Percentiles rank a stretch among this genome's conserved stretches.
Conservation (phyloP, 2,797 vertebrate species). For the Darevskia mixta region DNA sequence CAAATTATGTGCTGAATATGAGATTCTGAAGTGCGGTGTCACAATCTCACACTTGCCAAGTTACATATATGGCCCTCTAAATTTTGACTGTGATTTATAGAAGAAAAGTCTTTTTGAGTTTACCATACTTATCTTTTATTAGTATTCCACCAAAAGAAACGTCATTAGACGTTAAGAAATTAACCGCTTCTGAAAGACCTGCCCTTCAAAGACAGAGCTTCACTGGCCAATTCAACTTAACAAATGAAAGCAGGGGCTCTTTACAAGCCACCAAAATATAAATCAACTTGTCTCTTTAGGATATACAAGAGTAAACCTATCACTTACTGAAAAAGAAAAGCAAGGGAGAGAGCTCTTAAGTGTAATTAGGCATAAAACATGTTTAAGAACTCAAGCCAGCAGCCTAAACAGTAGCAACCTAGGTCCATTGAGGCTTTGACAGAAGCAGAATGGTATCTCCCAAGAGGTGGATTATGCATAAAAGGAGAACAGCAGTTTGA, state of each 20-base stretch:
- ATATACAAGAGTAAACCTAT: not conserved
- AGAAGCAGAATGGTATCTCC: constrained; percentile 3
- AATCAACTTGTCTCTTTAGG: not conserved
- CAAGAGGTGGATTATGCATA: not conserved
- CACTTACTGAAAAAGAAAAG: not conserved
- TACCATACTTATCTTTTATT: not conserved
- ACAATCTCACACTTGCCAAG: not conserved
- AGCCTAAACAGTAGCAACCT: not conserved
- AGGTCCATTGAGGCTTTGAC: not conserved
- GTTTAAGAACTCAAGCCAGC: constrained; percentile 10
- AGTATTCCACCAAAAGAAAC: not conserved
- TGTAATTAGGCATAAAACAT: constrained; percentile 11
- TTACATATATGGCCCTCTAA: not conserved
- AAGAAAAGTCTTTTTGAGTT: not conserved
- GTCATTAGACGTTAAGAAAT: not conserved
- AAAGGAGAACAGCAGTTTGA: not conserved
- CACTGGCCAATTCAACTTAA: not conserved
- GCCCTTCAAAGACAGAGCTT: not conserved
- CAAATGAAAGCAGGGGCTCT: not conserved
- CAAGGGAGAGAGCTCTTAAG: not conserved
- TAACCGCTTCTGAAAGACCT: not conserved
- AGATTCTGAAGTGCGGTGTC: not conserved
- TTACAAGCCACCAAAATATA: not conserved
- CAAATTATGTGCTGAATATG: not conserved
- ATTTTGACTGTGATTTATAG: not conserved